Evolutionary conservation across 2,113 vertebrate species (phyloP).

Genomic region (Charina bottae): DNA sequence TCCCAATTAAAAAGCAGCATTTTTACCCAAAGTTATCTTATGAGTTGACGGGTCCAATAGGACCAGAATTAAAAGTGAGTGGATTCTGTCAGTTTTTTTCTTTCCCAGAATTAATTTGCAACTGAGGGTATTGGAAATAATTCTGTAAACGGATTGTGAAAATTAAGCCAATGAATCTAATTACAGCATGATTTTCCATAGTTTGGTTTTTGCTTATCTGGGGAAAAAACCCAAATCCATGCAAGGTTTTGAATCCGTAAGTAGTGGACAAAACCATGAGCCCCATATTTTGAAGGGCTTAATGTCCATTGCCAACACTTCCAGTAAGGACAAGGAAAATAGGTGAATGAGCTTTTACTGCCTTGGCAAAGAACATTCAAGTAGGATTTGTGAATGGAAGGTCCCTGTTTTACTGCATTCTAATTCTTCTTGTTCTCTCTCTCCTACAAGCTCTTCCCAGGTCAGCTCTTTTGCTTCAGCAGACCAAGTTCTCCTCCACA

Average conservation of each 20-base stretch:
- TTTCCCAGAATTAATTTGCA: neutral
- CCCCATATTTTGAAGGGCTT: neutral
- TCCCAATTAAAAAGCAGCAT: neutral
- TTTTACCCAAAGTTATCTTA: neutral
- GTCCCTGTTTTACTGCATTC: neutral
- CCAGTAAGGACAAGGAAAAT: neutral
- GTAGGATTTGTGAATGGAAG: constrained; percentile 22
- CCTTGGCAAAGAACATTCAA: neutral
- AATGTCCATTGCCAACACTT: neutral
- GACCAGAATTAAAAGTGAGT: neutral
- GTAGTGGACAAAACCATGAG: neutral
- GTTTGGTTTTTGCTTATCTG: neutral
- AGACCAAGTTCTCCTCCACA: neutral
- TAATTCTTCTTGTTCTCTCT: neutral
- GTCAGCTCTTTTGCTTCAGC: neutral
- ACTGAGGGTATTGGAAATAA: neutral
- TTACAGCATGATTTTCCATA: too few species aligned
- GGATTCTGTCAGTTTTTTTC: neutral
- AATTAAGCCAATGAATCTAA: neutral
- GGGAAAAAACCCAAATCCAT: neutral
- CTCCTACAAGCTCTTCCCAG: neutral
- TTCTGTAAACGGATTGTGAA: neutral
- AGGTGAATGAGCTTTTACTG: neutral
- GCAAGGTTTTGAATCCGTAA: neutral
- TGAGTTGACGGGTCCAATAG: neutral